A percentile compares a stretch with the other conserved stretches of the same genome.
These are phyloP conservation scores for Catagonus wagneri DNA, from an alignment of 2,113 vertebrate genomes.

Conservation along the genomic window DNA sequence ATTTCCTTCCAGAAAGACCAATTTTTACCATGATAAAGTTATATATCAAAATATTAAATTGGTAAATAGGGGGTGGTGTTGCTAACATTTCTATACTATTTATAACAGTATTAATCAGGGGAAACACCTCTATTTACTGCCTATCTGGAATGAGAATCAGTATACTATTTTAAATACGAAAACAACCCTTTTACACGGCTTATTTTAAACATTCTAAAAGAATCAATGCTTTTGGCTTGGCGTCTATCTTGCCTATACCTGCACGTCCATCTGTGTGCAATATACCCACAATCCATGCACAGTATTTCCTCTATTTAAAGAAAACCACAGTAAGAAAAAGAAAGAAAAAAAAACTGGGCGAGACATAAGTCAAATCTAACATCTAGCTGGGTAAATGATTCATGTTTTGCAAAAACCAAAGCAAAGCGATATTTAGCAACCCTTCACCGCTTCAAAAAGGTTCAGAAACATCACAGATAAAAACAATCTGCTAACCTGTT, in stretches of 20 bases:
- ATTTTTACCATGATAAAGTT: neutral
- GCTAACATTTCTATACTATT: neutral
- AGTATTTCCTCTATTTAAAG: neutral
- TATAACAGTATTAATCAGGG: neutral
- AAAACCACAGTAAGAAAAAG: neutral
- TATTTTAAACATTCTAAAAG: neutral
- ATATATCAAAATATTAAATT: constrained; percentile 3
- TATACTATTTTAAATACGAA: neutral
- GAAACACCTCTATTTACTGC: neutral
- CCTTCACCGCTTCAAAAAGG: neutral
- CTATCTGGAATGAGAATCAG: neutral
- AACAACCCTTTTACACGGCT: neutral
- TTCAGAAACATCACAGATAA: neutral
- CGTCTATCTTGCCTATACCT: neutral
- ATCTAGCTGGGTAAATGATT: neutral
- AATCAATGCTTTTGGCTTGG: neutral
- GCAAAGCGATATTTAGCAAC: neutral
- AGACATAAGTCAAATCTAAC: neutral
- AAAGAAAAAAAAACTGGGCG: neutral
- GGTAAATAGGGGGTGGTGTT: neutral
- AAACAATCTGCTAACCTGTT: neutral
- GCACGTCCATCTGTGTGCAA: neutral
- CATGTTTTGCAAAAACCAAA: neutral
- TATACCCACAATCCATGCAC: neutral
- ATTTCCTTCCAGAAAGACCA: constrained; percentile 14